Evolutionary conservation across 2,888 invertebrate genomes (phyloP), one percentile per base, ranked within the genome.

Genomic region (Cinara cedri): DNA sequence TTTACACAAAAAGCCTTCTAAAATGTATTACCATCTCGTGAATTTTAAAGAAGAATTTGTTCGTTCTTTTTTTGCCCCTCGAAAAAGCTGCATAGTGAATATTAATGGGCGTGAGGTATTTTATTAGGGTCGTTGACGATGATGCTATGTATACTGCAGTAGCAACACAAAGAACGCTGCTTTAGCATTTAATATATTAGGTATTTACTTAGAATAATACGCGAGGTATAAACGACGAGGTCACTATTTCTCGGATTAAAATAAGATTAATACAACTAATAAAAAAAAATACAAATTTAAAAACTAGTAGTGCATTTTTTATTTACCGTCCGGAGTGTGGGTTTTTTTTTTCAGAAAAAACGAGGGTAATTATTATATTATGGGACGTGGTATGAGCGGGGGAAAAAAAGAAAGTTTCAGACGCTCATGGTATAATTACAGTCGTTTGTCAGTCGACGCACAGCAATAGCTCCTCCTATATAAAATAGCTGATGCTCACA

Each of bases 391-490:
- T n/a, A n/a, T n/a, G n/a, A n/a, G n/a, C n/a, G 24, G 2, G 46
- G 21, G 49, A 14, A 14, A 44, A 78, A 46, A 78, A n/a, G 54
- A 78, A 68, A 68, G 55, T 68, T 78, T 49, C 57, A 78, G 76
- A 78, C 68, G 60, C 49, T 60, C 19, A n/a, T n/a, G 76, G 66
- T 78, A n/a, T n/a, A 70, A 78, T 78, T 78, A 78, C 68, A 44
- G 76, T 68, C 57, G 76, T 78, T 78, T 68, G 57, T 70, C 68
- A 68, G 66, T 46, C 57, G 60, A 34, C 16, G 26, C 14, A 55
- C 46, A n/a, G 62, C 63, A 34, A 34, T 4, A 62, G 54, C 54
- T 74, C 34, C 51, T 63, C 16, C 3, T 24, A 1, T 34, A 34
- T 34, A 34, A 34, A 34, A 34, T 34, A 34, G 54, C 70, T 70